Base-by-base conservation (phyloP, 2,113 vertebrate genomes). In the Bettongia penicillata region DNA sequence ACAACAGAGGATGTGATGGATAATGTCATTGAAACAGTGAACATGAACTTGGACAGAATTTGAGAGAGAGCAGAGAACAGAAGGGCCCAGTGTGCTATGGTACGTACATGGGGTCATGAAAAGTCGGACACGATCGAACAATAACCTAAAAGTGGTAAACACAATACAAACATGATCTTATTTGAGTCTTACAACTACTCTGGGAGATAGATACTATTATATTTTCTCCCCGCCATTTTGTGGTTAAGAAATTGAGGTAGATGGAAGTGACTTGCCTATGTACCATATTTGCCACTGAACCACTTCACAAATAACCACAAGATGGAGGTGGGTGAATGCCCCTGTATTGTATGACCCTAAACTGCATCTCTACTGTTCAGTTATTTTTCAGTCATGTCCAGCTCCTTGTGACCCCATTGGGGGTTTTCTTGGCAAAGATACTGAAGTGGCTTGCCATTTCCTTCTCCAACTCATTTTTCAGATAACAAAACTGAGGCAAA, bases 291-390 rank as follows among this genome's bases (percentile, higher is more conserved):
- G 94, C 94, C 97, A 97, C 93, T 28, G 84, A 95, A 97, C 93
- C 49, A 53, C 31, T 50, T 91, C 26, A 57, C 92, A 52, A 96
- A 90, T 94, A 92, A 43, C 90, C 6, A 3, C 51, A 90, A 53
- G 55, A 0, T 51, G 55, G 31, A 90, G 93, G 93, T 89, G 90
- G 28, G 28, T 61, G 57, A 98, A 97, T 95, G 97, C 97, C 77
- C 90, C 77, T 95, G 95, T 97, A 93, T 97, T 50, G 2, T 1
- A 51, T 61, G 93, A 89, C 91, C 84, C 95, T 92, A 93, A 43
- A 97, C 91, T 96, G 68, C 95, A 98, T 94, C 96, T 96, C 94
- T 97, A 94, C 93, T 98, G 96, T 61, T 28, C 55, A 28, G 55
- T 57, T 52, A 26, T 28, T 57, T 52, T 52, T 52, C 52, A 52